These are phyloP conservation scores for Drosophila rhopaloa DNA, from an alignment of 1,140 invertebrate species.

Conservation along the genomic window DNA sequence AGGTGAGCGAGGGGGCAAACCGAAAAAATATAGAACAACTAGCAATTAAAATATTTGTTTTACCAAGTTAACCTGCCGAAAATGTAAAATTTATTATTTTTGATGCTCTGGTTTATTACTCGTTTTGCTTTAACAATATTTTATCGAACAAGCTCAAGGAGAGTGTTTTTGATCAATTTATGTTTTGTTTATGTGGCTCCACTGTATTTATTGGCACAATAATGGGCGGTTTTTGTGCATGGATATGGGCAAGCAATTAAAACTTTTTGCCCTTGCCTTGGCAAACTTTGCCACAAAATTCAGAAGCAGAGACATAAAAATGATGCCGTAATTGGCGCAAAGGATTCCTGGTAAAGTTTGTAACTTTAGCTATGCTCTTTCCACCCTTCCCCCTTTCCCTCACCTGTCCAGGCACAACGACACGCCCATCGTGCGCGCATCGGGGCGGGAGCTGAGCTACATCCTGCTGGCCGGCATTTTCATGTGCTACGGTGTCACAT, in stretches of 20 bases:
- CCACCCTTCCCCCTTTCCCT: not conserved
- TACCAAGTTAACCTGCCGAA: no score
- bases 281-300: constrained; percentile 26
- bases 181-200: not conserved
- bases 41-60: no score
- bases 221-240: constrained; percentile 13
- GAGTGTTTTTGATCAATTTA: not conserved
- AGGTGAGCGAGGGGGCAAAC: constrained; percentile 58
- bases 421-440: constrained; percentile 95
- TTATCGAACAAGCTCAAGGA: no score
- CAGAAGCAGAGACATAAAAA: constrained; percentile 23
- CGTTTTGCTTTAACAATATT: no score
- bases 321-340: constrained; percentile 24
- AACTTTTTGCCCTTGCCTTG: constrained; percentile 42
- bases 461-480: constrained; percentile 94
- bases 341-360: constrained; percentile 15
- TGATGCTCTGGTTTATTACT: no score
- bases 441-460: constrained; percentile 94
- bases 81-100: no score
- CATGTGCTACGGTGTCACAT: constrained; percentile 95
- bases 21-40: no score
- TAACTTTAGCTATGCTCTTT: constrained; percentile 2
- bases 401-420: constrained; percentile 88
- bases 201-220: constrained; percentile 9
- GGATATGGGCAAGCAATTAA: constrained; percentile 55